A percentile compares a stretch with the other conserved stretches of the same genome.
Conservation (phyloP, 2,797 vertebrate genomes). For the Fistularia commersonii region DNA sequence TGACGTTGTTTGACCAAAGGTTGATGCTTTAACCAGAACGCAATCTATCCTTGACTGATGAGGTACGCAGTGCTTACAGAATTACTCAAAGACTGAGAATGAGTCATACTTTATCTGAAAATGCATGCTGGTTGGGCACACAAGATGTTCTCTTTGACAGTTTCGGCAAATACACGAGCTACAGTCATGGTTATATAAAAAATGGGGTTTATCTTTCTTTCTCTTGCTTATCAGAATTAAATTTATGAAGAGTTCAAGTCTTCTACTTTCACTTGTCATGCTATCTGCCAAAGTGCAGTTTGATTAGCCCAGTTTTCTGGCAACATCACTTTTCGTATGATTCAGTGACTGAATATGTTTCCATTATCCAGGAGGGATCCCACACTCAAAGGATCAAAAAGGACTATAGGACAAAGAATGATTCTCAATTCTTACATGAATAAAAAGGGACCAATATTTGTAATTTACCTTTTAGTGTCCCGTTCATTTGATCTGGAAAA, state of each 20-base stretch:
- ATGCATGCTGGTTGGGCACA: background rate
- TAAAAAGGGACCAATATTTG: constrained; percentile 10
- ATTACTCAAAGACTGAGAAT: constrained; percentile 2
- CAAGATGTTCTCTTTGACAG: background rate
- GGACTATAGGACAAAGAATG: constrained; percentile 1
- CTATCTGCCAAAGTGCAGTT: no score
- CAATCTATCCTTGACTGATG: no score
- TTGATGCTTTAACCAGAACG: constrained; percentile 13
- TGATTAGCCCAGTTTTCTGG: no score
- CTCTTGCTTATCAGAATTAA: no score
- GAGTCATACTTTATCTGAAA: constrained; percentile 23
- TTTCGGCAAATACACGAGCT: constrained; percentile 3
- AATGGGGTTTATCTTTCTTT: no score
- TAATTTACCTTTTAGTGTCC: constrained; percentile 1
- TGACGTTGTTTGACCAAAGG: constrained; percentile 25
- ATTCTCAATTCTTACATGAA: constrained; percentile 3
- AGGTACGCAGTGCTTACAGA: background rate
- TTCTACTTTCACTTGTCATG: no score
- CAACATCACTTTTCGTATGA: no score
- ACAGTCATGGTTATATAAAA: no score
- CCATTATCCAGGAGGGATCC: background rate
- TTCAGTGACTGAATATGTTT: background rate
- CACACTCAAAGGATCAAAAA: constrained; percentile 5
- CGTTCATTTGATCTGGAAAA: constrained; percentile 46
- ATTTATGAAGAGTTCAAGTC: no score